A percentile compares a stretch with the other conserved stretches of the same genome.
Evolutionary conservation across 2,888 invertebrate species (phyloP).

Genomic region (Ferrisia virgata): DNA sequence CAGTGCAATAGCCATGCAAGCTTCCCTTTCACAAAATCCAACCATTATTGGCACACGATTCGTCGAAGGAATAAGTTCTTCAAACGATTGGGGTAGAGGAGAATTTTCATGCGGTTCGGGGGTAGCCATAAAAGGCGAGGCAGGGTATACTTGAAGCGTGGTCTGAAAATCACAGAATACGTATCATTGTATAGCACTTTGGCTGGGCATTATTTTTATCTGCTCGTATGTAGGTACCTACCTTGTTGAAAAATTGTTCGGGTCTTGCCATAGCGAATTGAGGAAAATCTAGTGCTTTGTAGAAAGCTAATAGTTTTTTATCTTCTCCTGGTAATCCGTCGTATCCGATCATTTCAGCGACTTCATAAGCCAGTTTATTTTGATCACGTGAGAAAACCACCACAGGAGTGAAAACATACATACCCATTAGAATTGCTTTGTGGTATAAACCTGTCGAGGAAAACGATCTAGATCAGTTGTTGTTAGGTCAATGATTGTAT

Average conservation of each 20-base stretch:
- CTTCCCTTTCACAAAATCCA: no score
- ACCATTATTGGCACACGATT: no score
- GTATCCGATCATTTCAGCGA: background rate
- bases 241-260: background rate
- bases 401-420: background rate
- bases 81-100: no score
- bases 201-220: no score
- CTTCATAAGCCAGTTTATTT: background rate
- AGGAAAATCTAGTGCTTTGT: background rate
- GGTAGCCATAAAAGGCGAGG: no score
- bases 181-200: no score
- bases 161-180: no score
- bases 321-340: background rate
- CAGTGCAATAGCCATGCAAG: no score
- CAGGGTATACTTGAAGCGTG: no score
- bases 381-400: background rate
- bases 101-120: no score
- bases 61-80: no score
- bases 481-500: background rate
- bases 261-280: background rate
- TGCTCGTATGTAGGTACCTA: background rate
- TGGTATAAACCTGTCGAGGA: background rate
- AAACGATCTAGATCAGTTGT: background rate
- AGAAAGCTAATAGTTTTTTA: background rate
- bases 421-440: background rate